phyloP scores from a whole-genome alignment of 1,140 invertebrate genomes.

The Pollicipes pollicipes region DNA sequence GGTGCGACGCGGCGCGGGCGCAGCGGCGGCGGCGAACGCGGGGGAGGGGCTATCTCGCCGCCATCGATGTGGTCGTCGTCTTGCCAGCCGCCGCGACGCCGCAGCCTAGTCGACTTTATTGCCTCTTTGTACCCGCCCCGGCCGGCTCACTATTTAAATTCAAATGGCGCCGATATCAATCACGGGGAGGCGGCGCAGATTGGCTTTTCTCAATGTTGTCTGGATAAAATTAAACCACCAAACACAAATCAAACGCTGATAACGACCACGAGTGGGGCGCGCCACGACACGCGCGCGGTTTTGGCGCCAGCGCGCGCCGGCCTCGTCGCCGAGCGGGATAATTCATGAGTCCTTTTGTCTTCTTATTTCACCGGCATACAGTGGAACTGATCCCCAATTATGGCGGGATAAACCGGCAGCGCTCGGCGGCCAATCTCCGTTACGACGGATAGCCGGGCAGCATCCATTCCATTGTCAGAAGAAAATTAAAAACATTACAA shows the following conservation, averaged over 20 bases:
- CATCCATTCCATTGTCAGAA: background rate
- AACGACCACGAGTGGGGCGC: background rate
- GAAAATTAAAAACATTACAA: conserved; percentile 1
- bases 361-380: background rate
- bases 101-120: no score
- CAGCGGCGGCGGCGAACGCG: no score
- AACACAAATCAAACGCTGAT: background rate
- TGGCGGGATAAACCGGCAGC: background rate
- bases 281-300: no score
- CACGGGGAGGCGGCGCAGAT: background rate
- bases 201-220: background rate
- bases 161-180: background rate
- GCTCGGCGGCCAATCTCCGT: background rate
- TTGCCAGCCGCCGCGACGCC: no score
- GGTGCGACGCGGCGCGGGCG: no score
- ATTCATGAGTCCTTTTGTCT: conserved; percentile 1
- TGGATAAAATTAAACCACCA: background rate
- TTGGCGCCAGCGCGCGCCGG: no score
- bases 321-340: background rate
- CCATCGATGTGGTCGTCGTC: no score
- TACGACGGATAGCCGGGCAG: no score
- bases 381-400: background rate
- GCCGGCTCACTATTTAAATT: background rate
- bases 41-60: no score
- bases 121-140: background rate